phyloP scores from a whole-genome alignment of 2,888 invertebrate species.

The Amiota communis region DNA sequence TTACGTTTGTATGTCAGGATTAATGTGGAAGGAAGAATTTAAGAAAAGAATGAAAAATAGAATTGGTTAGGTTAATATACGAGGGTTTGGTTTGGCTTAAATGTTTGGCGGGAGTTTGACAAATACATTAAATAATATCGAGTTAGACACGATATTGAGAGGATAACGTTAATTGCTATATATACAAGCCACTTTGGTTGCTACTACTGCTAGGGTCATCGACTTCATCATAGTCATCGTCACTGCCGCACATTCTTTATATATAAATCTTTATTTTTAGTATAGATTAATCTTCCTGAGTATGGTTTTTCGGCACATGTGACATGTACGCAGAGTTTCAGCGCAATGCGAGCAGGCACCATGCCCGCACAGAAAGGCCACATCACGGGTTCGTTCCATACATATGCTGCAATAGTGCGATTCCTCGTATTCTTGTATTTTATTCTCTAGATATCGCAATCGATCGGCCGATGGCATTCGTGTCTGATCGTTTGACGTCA shows the following conservation, averaged over 20 bases:
- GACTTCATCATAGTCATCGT: not conserved
- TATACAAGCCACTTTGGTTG: slow-evolving; percentile 63
- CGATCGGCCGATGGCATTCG: slow-evolving; percentile 80
- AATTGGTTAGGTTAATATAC: not conserved
- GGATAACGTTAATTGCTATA: slow-evolving; percentile 26
- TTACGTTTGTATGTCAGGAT: not conserved
- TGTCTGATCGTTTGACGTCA: slow-evolving; percentile 65
- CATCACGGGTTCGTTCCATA: slow-evolving; percentile 87
- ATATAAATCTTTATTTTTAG: slow-evolving; percentile 48
- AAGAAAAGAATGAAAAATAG: not conserved
- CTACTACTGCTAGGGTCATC: slow-evolving; percentile 36
- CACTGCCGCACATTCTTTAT: slow-evolving; percentile 13
- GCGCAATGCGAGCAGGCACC: slow-evolving; percentile 88
- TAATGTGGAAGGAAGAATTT: not conserved
- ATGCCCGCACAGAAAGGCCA: slow-evolving; percentile 92
- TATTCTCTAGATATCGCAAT: slow-evolving; percentile 80
- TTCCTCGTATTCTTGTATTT: slow-evolving; percentile 90
- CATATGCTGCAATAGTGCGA: slow-evolving; percentile 90
- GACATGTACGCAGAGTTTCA: slow-evolving; percentile 85
- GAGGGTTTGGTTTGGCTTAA: not conserved
- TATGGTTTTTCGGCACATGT: slow-evolving; percentile 79
- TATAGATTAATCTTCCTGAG: slow-evolving; percentile 73
- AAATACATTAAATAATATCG: slow-evolving; percentile 28
- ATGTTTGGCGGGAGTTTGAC: not conserved
- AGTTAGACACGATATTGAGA: slow-evolving; percentile 37